Conservation (phyloP, 2,113 vertebrate species). For the Indri indri region DNA sequence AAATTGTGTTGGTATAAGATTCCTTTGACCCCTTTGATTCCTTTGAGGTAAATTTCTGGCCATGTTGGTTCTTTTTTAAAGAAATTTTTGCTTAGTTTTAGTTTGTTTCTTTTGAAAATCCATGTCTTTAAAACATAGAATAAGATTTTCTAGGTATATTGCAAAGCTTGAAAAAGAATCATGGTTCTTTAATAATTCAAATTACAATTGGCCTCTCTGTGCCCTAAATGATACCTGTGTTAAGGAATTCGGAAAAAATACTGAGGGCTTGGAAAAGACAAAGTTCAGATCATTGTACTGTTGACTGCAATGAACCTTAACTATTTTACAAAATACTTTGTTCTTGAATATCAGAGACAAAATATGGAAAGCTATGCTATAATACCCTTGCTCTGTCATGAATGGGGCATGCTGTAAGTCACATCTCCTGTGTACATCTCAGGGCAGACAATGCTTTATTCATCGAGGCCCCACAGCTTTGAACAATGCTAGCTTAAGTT, state of each 20-base stretch:
- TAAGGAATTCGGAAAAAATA: not conserved
- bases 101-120: constrained; percentile 14
- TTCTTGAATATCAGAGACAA: not conserved
- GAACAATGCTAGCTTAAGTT: not conserved
- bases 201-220: not conserved
- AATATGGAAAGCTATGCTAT: not conserved
- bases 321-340: not conserved
- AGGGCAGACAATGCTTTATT: not conserved
- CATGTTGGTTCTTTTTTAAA: not conserved
- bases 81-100: not conserved
- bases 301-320: not conserved
- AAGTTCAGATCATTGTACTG: not conserved
- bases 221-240: not conserved
- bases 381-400: not conserved
- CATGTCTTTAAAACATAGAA: not conserved
- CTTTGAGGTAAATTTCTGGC: not conserved
- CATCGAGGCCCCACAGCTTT: not conserved
- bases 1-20: not conserved
- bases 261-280: not conserved
- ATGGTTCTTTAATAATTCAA: constrained; percentile 22
- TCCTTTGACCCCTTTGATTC: constrained; percentile 16
- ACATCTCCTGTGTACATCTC: not conserved
- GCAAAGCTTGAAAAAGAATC: not conserved
- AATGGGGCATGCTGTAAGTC: not conserved
- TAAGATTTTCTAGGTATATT: not conserved